Evolutionary conservation across 2,888 invertebrate species (phyloP).

Genomic region (Raillietiella orientalis): DNA sequence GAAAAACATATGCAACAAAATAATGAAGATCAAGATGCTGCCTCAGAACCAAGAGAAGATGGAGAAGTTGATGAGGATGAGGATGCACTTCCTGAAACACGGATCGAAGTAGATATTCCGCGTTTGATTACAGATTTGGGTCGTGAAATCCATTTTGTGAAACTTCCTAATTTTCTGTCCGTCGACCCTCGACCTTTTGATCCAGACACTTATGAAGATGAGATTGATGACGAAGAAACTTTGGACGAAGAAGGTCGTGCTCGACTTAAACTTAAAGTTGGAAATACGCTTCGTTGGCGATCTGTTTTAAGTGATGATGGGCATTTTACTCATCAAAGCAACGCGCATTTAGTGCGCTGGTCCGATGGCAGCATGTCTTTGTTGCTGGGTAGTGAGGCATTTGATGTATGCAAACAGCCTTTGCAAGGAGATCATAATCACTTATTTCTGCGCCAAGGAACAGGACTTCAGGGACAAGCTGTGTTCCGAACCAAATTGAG

Average conservation of each 20-base stretch:
- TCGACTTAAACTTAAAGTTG: conserved; percentile 65
- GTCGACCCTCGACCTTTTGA: conserved; percentile 93
- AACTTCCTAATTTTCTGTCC: conserved; percentile 88
- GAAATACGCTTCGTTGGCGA: conserved; percentile 91
- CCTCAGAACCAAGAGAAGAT: conserved; percentile 17
- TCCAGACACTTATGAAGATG: conserved; percentile 77
- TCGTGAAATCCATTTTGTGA: conserved; percentile 73
- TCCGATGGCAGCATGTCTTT: conserved; percentile 92
- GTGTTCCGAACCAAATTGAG: conserved; percentile 86
- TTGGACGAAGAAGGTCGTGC: conserved; percentile 66
- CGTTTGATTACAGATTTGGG: conserved; percentile 75
- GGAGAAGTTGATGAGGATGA: conserved; percentile 29
- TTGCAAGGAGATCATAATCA: conserved; percentile 84
- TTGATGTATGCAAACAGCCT: conserved; percentile 84
- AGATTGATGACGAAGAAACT: conserved; percentile 92
- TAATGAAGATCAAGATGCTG: conserved; percentile 3
- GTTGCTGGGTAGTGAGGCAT: conserved; percentile 86
- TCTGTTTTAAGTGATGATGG: conserved; percentile 47
- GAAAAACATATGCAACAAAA: conserved; percentile 1
- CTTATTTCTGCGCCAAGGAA: conserved; percentile 85
- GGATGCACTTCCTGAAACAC: conserved; percentile 40
- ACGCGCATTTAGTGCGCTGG: conserved; percentile 83
- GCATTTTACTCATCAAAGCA: conserved; percentile 54
- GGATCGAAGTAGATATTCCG: conserved; percentile 88
- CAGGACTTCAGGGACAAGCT: conserved; percentile 86